Evolutionary conservation across 2,888 invertebrate genomes (phyloP), one percentile per base, ranked within the genome.

Genomic region (Amblyjoppa proteus): DNA sequence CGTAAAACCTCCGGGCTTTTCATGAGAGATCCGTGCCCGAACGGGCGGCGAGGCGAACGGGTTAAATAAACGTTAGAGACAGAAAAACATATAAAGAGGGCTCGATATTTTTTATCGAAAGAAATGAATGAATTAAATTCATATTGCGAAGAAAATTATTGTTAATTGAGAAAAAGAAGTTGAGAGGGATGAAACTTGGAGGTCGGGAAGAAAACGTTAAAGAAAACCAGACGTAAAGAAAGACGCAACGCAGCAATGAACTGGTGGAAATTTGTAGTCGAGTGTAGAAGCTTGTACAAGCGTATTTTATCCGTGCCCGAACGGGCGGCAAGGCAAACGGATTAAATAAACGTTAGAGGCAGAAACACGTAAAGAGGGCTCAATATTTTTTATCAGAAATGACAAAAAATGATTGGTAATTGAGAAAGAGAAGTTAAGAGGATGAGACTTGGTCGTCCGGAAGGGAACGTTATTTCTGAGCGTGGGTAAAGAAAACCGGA

Each of bases 1-100:
- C 93, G 93, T 93, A 94, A 94, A 90, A 87, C 85, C 89, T 89
- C 85, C 89, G 86, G 45, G 91, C 88, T 93, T 92, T 92, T 92
- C 92, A 89, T 88, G 91, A 90, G 90, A 90, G 90, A 90, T 88
- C 82, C 79, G 81, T 76, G 84, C 76, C 82, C 76, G 38, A 76
- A 68, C 79, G 25, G 28, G 58, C 74, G 56, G 69, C 34, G 45
- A 49, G 61, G 41, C 74, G n/a, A 28, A 45, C 66, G 34, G 58
- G 38, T 38, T 20, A 49, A 84, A 76, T 53, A 16, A 51, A 51
- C 53, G 11, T 13, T 20, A 20, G 49, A 13, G 9, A 16, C 6
- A 25, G 25, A 56, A 41, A 66, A 28, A 41, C 11, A 11, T 41
- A 11, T 11, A 0, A 41, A 41, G 41, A 41, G 3, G 41, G 2